Percentiles rank a stretch among this genome's conserved stretches.
Evolutionary conservation across 2,797 vertebrate genomes (phyloP).

Genomic region (Poecilia velifera): DNA sequence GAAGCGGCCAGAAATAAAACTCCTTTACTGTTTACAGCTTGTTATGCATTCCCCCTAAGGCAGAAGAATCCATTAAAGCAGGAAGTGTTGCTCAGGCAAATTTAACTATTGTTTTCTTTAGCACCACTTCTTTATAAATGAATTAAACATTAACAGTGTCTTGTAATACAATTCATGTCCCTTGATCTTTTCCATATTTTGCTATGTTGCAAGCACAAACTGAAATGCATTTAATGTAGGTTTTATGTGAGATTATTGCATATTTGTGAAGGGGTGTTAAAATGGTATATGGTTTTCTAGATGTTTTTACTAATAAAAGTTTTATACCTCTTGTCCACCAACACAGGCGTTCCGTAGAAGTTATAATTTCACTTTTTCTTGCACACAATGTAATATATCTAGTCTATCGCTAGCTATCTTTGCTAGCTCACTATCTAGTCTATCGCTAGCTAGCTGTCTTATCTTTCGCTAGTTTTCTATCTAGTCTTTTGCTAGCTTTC

Average conservation of each 20-base stretch:
- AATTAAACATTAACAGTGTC: not conserved
- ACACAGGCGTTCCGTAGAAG: not conserved
- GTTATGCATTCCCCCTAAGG: not conserved
- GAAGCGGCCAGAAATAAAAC: not conserved
- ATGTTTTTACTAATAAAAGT: not conserved
- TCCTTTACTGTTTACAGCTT: not conserved
- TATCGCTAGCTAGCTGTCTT: no score
- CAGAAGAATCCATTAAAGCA: not conserved
- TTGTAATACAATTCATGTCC: not conserved
- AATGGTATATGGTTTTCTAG: not conserved
- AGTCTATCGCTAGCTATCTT: not conserved
- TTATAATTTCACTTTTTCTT: not conserved
- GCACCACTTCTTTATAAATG: not conserved
- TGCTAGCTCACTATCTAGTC: no score
- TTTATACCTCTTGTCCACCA: not conserved
- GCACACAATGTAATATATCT: not conserved
- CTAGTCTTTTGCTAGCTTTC: not conserved
- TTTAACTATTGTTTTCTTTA: not conserved
- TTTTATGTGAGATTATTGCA: not conserved
- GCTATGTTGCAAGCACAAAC: not conserved
- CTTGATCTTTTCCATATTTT: not conserved
- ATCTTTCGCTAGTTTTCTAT: not conserved
- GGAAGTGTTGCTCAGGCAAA: not conserved
- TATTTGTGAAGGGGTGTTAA: not conserved
- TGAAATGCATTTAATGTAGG: not conserved